Base-by-base conservation (phyloP, 1,140 invertebrate species). In the Leptinotarsa defecta region DNA sequence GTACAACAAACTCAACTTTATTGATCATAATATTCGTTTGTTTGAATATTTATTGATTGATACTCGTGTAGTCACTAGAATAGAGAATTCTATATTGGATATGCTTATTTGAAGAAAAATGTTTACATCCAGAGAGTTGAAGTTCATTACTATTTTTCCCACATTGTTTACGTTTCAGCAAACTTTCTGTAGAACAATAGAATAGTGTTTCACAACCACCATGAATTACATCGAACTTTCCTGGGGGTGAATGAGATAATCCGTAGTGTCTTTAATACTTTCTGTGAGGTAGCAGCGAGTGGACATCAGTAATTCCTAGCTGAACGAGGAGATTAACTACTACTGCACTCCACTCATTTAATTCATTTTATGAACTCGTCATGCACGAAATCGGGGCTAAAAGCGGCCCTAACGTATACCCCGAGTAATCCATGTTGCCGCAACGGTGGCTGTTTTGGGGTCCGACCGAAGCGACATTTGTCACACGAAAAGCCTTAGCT, bases 361-460 rank as follows among this genome's bases (percentile, higher is more conserved):
- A 80, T 80, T 80, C 74, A 78, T 79, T 80, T 81, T 80, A 81
- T 81, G 80, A 80, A 81, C 76, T 79, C 77, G 76, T 81, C 81
- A 80, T 81, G 79, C 78, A 79, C 77, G 73, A 81, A 81, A 79
- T 79, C 77, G 75, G 67, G 74, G 75, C 73, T 78, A 76, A 74
- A 71, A 76, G 73, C 73, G 65, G 27, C 63, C 72, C 71, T 71
- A 74, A 77, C 74, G 73, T 79, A 78, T 81, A 81, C 76, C 78
- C 76, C 49, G 48, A 48, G 71, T 81, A 81, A 81, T 81, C 78
- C 78, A 72, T 76, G 79, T 79, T 78, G 76, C 74, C 77, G 52
- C 34, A 19, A 72, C 74, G 78, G 78, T 77, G 76, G 74, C 76
- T 69, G 79, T 79, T 77, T 74, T 76, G 71, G 78, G 76, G 76